Evolutionary conservation across 1,140 invertebrate species (phyloP).

Genomic region (Cepaea nemoralis): DNA sequence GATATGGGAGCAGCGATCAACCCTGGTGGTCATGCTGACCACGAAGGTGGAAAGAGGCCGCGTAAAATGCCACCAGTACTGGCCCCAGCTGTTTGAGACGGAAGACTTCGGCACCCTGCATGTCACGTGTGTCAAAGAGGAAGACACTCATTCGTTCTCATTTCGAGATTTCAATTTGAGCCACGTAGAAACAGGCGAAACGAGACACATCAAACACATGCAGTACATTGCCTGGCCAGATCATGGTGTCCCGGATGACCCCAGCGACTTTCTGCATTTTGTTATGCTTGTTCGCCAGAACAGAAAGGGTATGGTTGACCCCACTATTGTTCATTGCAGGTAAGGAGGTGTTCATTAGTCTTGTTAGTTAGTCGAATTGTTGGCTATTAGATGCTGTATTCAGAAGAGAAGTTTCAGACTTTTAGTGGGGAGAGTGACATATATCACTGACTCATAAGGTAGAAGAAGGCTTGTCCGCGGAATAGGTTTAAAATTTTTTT

Average conservation of each 20-base stretch:
- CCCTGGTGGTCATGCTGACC: constrained; percentile 87
- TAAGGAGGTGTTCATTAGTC: constrained; percentile 34
- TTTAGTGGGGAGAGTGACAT: too few relatives aligned
- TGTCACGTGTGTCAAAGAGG: constrained; percentile 84
- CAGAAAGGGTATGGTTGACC: constrained; percentile 78
- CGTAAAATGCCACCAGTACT: constrained; percentile 97
- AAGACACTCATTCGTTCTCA: constrained; percentile 84
- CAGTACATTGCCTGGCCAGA: constrained; percentile 98
- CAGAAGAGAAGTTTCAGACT: too few relatives aligned
- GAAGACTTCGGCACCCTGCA: constrained; percentile 80
- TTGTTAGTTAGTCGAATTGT: too few relatives aligned
- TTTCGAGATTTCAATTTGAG: constrained; percentile 89
- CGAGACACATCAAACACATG: constrained; percentile 84
- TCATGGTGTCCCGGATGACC: constrained; percentile 95
- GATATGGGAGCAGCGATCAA: constrained; percentile 89
- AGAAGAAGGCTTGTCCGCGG: not conserved
- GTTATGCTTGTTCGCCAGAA: constrained; percentile 82
- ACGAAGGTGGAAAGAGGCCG: constrained; percentile 92
- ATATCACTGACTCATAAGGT: too few relatives aligned
- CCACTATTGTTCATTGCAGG: constrained; percentile 91
- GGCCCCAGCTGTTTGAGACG: constrained; percentile 87
- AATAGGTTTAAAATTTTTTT: not conserved
- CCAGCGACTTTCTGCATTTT: constrained; percentile 90
- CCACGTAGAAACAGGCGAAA: constrained; percentile 81
- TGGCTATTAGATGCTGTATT: too few relatives aligned